Evolutionary conservation across 1,140 invertebrate species (phyloP), one percentile per base, ranked within the genome.

Genomic region (Nomia melanderi): DNA sequence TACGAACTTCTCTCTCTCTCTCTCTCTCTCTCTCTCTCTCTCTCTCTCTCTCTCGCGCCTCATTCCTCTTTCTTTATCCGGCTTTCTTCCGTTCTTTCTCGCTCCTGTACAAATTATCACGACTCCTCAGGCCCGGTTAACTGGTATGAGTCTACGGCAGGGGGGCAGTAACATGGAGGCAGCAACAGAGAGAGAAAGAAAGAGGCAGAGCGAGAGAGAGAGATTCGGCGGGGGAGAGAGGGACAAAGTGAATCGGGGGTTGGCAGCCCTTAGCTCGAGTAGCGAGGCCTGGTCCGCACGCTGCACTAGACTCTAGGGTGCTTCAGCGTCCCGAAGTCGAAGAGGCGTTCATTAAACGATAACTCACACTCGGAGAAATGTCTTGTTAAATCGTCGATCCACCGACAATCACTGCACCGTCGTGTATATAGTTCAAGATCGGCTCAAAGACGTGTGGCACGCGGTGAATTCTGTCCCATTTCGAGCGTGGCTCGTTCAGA

Each of bases 301-400:
- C 73, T 86, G 82, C 85, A 89, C 86, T 88, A 86, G 84, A 89
- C 80, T 90, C 83, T 89, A 90, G 88, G 77, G 88, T 81, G 77
- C 87, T 89, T 73, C 59, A 88, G 60, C 83, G 75, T 74, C 81
- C 84, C 86, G 60, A 81, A 87, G 79, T 84, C 79, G 82, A 85
- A 86, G 86, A 84, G 84, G 81, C 81, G 83, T 90, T 91, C 88
- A 88, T 92, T 90, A 91, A 91, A 89, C 84, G 84, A 88, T 90
- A 90, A 90, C 85, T 90, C 86, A 81, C 80, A 84, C 83, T 85
- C 79, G 62, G 71, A 85, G 82, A 84, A 81, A 84, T 71, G 71
- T 85, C 82, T 84, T 81, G 83, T 84, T 84, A 84, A 84, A 84
- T 81, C 77, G 83, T 85, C 83, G 82, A 84, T 85, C 78, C 67